Conservation (phyloP, 2,113 vertebrate species). For the Ranitomeya imitator region DNA sequence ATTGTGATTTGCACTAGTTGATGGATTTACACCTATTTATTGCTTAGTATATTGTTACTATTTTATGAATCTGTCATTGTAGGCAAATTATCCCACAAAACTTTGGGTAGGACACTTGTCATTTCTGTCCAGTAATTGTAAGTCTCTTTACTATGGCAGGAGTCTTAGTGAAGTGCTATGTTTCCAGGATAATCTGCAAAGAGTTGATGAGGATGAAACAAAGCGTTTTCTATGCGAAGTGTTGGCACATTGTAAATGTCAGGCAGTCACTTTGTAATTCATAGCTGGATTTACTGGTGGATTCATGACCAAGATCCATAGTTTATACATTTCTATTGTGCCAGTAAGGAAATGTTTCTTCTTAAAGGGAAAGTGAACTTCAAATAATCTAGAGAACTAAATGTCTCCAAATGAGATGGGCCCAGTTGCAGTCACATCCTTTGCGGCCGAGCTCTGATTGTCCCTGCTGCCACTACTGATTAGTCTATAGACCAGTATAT, state of each 20-base stretch:
- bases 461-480: no score
- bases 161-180: background rate
- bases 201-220: background rate
- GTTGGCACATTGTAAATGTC: conserved; percentile 16
- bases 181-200: background rate
- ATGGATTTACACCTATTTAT: background rate
- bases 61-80: background rate
- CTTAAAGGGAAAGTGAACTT: background rate
- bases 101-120: background rate
- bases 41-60: no score
- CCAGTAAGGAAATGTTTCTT: background rate
- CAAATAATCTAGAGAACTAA: background rate
- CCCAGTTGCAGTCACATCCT: no score
- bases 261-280: background rate
- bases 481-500: no score
- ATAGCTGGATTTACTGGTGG: background rate
- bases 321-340: background rate
- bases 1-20: background rate
- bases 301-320: background rate
- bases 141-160: background rate
- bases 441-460: no score
- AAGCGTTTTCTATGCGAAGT: background rate
- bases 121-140: background rate
- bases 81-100: background rate
- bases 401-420: no score